phyloP scores from a whole-genome alignment of 2,113 vertebrate species.

The Nestor notabilis region DNA sequence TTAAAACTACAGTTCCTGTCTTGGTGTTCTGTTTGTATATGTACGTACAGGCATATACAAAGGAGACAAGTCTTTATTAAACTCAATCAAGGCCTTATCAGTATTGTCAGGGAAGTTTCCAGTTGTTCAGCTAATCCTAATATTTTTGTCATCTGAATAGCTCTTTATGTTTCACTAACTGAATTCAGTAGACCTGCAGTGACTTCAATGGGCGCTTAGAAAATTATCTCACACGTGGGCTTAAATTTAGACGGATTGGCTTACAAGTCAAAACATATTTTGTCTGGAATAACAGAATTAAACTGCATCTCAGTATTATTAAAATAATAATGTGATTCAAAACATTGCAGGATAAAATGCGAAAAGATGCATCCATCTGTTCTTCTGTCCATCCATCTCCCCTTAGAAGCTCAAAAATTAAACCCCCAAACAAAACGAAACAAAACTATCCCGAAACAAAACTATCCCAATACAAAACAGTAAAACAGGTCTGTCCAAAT shows the following conservation, averaged over 20 bases:
- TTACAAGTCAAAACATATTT: not conserved
- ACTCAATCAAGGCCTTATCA: not conserved
- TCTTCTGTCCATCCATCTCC: too few species aligned
- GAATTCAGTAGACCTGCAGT: not conserved
- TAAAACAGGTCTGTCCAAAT: not conserved
- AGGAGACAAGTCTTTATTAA: not conserved
- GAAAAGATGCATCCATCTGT: not conserved
- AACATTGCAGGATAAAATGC: not conserved
- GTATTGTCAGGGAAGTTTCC: not conserved
- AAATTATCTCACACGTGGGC: accelerated
- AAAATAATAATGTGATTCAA: not conserved
- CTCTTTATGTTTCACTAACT: not conserved
- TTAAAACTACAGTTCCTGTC: not conserved
- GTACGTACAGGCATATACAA: not conserved
- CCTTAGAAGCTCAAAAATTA: not conserved
- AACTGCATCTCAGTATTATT: not conserved
- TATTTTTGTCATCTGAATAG: not conserved
- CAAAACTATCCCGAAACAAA: accelerated
- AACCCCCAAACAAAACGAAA: not conserved
- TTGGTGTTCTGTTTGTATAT: not conserved
- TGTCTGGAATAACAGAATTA: not conserved
- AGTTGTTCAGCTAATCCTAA: not conserved
- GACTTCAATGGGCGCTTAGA: not conserved
- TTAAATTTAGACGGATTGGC: not conserved
- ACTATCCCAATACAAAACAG: accelerated